These are phyloP conservation scores for Poicephalus gulielmi DNA, from an alignment of 2,113 vertebrate species.

Conservation along the genomic window DNA sequence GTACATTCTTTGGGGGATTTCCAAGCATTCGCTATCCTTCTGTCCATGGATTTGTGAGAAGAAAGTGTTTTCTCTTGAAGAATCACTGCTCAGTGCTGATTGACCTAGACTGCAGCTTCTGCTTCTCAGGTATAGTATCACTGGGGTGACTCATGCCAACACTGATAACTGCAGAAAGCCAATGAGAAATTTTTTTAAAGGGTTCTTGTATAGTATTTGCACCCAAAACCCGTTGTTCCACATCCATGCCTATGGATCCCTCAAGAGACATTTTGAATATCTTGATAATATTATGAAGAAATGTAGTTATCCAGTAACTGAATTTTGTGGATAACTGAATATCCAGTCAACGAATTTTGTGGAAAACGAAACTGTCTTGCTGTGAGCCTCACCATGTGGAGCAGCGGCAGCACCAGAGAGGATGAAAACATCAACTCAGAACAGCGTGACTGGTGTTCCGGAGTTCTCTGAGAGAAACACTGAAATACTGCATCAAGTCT, in stretches of 20 bases:
- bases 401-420: background rate
- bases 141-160: background rate
- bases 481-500: background rate
- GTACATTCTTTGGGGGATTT: background rate
- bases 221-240: background rate
- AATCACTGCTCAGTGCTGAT: accelerated
- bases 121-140: background rate
- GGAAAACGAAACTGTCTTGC: background rate
- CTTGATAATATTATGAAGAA: background rate
- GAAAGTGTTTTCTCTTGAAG: background rate
- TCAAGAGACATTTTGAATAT: background rate
- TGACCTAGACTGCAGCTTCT: background rate
- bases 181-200: background rate
- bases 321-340: background rate
- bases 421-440: background rate
- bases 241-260: background rate
- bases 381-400: background rate
- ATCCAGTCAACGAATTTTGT: background rate
- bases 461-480: background rate
- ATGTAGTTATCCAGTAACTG: background rate
- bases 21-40: background rate
- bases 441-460: background rate
- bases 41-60: background rate
- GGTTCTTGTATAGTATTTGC: background rate
- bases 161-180: background rate